Evolutionary conservation across 2,797 vertebrate genomes (phyloP), one percentile per base, ranked within the genome.

Genomic region (Eulemur coronatus): DNA sequence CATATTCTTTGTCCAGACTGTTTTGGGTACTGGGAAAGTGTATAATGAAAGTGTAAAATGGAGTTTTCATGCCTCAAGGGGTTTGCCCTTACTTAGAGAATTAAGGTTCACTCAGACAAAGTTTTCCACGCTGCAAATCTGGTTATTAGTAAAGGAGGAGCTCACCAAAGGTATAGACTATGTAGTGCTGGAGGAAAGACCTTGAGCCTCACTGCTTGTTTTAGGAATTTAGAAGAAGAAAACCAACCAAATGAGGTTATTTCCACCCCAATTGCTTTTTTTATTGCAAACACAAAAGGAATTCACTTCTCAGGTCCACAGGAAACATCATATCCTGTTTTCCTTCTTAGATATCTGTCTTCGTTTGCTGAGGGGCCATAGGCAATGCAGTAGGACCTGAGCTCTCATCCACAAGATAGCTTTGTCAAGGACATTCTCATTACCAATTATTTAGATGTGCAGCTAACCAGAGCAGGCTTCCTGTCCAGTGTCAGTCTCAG

Each of bases 351-450:
- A 89, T 55, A 48, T 81, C 13, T n/a, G n/a, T 24, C 24, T 84
- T 70, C 38, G 38, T 67, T 86, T 79, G 59, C n/a, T 69, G 33
- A 92, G 38, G 57, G 38, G 11, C 28, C 38, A 79, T 33, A 52
- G 28, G 26, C 41, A 91, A 50, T 28, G 30, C 30, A 86, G 22
- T 5, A 57, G 52, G 7, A 61, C 35, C 5, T 20, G 15, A 78
- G 48, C 43, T 82, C 48, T 91, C 57, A 63, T 43, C 61, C n/a
- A 15, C 43, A 96, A 94, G 73, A 65, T 6, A 26, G 35, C 43
- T 93, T 93, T 70, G 65, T 61, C 67, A 84, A 95, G 17, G 7
- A 75, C 43, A 22, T 82, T 88, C 76, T 92, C 61, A 48, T 85
- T 41, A n/a, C 2, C 35, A 48, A 3, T 85, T 70, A 82, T 28